Conservation (phyloP, 2,113 vertebrate genomes). For the Saguinus imperator region DNA sequence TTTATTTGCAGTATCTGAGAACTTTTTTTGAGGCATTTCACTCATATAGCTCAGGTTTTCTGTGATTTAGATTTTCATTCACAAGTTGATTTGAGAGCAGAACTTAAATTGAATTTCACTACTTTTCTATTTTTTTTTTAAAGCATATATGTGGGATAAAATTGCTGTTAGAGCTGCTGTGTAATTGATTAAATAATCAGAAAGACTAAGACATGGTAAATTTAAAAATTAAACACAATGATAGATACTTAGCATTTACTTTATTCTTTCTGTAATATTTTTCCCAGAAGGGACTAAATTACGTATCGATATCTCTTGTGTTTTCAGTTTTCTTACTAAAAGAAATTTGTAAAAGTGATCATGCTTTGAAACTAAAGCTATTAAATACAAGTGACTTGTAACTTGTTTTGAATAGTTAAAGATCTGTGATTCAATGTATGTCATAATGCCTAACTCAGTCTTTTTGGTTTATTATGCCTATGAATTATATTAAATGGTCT, state of each 20-base stretch:
- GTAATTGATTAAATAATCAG: background rate
- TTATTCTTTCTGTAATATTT: slow-evolving; percentile 42
- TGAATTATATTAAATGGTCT: background rate
- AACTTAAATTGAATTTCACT: slow-evolving; percentile 32
- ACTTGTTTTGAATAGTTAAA: slow-evolving; percentile 41
- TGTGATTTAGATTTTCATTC: slow-evolving; percentile 30
- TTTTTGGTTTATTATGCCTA: slow-evolving; percentile 5
- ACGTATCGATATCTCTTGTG: slow-evolving; percentile 29
- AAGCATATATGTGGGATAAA: background rate
- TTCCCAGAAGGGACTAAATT: slow-evolving; percentile 23
- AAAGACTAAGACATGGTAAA: background rate
- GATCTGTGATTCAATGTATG: slow-evolving; percentile 52
- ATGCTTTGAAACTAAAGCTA: slow-evolving; percentile 30
- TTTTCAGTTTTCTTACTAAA: slow-evolving; percentile 44
- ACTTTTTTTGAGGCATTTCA: slow-evolving; percentile 34
- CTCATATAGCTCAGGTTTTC: background rate
- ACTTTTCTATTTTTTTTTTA: background rate
- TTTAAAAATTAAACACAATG: background rate
- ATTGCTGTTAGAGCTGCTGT: slow-evolving; percentile 47
- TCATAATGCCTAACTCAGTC: slow-evolving; percentile 10
- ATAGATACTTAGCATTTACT: background rate
- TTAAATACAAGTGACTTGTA: background rate
- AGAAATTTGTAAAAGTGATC: slow-evolving; percentile 52
- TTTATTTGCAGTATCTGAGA: slow-evolving; percentile 46
- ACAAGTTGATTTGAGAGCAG: slow-evolving; percentile 39